Base-by-base conservation (phyloP, 1,140 invertebrate species). In the Anadara kagoshimensis region DNA sequence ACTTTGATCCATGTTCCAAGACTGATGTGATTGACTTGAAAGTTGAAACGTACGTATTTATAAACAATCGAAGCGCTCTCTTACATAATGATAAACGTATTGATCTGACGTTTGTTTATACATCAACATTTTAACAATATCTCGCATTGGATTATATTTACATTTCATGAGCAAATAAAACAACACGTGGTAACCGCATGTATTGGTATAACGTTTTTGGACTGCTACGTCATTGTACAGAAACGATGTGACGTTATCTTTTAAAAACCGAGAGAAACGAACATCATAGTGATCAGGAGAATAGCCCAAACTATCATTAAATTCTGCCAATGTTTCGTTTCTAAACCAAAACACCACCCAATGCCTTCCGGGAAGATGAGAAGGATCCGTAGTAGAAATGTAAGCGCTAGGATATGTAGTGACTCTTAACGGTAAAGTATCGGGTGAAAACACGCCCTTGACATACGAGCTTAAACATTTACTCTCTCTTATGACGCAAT, bases 101-200 rank as follows among this genome's bases (percentile, higher is more conserved):
- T 1, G 24, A 45, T 62, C 68, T 58, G 66, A 22, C 29, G 29
- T 12, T 18, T 49, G 41, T 20, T 29, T 24, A 26, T 45, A 24
- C n/a, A 22, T 58, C 16, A 69, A 20, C 26, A 41, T 58, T 44
- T 24, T 11, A 24, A 59, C 56, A 58, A 69, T 59, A 24, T 58
- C 22, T 47, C 16, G 24, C 41, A 69, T 26, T n/a, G n/a, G 24
- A 24, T 18, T 24, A 24, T 69, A 53, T 18, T 41, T 43, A 62
- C 44, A 62, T 69, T 45, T 69, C 68, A 69, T 62, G 45, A 69
- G 26, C 10, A 69, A 41, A 53, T 51, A 69, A 69, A 69, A 69
- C 36, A 62, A n/a, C 29, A 69, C 58, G 45, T 69, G 47, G 51
- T 53, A 62, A 22, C 68, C 68, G 62, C 68, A 62, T n/a, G 47